Base-by-base conservation (phyloP, 1,140 invertebrate species). In the Trachymyrmex cornetzi region DNA sequence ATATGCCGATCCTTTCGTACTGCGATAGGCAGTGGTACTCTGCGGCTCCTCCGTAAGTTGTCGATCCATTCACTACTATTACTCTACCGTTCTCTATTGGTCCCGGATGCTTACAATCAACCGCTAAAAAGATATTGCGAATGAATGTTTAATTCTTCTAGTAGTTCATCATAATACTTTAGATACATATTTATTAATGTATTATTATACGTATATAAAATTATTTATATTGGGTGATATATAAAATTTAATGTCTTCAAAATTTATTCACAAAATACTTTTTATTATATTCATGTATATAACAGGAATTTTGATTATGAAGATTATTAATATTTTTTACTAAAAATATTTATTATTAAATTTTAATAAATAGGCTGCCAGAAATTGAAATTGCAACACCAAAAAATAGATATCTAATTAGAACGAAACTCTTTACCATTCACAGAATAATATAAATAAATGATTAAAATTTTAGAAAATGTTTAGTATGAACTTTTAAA, bases 11-110 rank as follows among this genome's bases (percentile, higher is more conserved):
- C 59, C 98, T 96, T 92, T 98, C 97, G 94, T 96, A 98, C 87
- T 98, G 97, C 9, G 98, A 98, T 75, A 98, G 95, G 92, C 99
- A 99, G 88, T 98, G 97, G 93, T 99, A 99, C 92, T 97, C 2
- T n/a, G 98, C 97, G 3, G 97, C 97, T 77, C 97, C 97, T 9
- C 97, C 97, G 91, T 97, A 99, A 6, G 97, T 96, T 0, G 97
- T 98, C 0, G 97, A 97, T 30, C 97, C 97, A 91, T 99, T 99
- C 57, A 98, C 97, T 11, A 98, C 96, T 89, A 98, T 98, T 1
- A 98, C 97, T 86, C 98, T 96, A 0, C 98, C 98, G 93, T 99
- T 98, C 72, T 98, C 97, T 67, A 98, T 97, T 3, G 96, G 94
- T 30, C 96, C 96, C 0, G 98, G 98, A 79, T 97, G 96, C 64